These are phyloP conservation scores for Cryptoblepharus egeriae DNA, from an alignment of 2,797 vertebrate species.

Conservation along the genomic window DNA sequence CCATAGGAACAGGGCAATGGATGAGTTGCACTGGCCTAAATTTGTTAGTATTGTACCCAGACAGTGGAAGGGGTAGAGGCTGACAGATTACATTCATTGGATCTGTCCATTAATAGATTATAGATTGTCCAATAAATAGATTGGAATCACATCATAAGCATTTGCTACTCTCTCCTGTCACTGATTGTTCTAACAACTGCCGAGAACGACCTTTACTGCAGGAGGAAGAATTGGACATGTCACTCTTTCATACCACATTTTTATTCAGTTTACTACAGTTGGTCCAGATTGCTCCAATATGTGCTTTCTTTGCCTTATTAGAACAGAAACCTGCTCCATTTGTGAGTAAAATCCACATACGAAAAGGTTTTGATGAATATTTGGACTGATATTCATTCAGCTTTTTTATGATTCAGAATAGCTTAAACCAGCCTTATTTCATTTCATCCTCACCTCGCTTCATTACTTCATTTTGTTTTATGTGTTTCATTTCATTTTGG, in stretches of 20 bases:
- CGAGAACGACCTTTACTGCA: neutral
- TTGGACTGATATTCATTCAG: neutral
- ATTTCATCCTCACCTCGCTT: slow-evolving; percentile 7
- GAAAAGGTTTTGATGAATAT: slow-evolving; percentile 23
- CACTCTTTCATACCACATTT: neutral
- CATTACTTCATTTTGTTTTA: slow-evolving; percentile 32
- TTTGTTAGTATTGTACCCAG: no score
- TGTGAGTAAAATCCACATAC: neutral
- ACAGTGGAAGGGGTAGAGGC: no score
- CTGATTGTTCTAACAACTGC: neutral
- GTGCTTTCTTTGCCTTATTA: neutral
- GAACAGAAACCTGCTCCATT: neutral
- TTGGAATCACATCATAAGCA: neutral
- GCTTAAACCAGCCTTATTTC: slow-evolving; percentile 22
- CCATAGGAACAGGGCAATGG: no score
- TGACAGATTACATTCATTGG: neutral
- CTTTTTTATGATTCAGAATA: slow-evolving; percentile 17
- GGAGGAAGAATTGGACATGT: neutral
- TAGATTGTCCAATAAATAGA: neutral
- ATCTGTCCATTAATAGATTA: neutral
- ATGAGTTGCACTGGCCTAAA: no score
- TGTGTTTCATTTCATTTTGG: slow-evolving; percentile 25
- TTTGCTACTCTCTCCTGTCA: neutral
- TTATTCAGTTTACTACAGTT: neutral
- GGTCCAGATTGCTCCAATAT: neutral